Percentiles rank a stretch among this genome's conserved stretches.
Evolutionary conservation across 2,888 invertebrate species (phyloP).

Genomic region (Drosophila gaucha): DNA sequence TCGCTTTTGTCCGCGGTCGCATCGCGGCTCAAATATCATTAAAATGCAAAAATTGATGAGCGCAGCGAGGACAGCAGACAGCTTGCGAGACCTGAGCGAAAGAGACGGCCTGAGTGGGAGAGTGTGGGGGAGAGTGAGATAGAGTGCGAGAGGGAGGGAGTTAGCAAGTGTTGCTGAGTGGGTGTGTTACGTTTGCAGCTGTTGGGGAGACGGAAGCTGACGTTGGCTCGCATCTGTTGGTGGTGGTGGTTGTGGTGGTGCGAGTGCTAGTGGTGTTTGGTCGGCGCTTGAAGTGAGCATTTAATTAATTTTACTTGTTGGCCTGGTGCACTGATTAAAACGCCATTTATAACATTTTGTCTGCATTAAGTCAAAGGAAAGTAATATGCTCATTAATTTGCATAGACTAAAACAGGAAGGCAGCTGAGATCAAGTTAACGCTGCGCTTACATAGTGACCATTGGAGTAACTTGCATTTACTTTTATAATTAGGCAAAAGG

Average conservation of each 20-base stretch:
- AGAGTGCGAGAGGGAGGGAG: not conserved
- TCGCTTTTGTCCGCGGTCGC: slow-evolving; percentile 35
- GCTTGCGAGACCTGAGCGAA: slow-evolving; percentile 18
- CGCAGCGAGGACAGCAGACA: slow-evolving; percentile 29
- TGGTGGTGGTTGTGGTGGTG: not conserved
- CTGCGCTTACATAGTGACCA: slow-evolving; percentile 4
- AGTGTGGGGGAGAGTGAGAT: not conserved
- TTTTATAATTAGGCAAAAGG: slow-evolving; percentile 23
- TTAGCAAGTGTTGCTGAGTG: not conserved
- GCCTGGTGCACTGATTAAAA: slow-evolving; percentile 65
- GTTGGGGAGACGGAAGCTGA: not conserved
- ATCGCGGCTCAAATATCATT: slow-evolving; percentile 72
- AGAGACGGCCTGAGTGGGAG: not conserved
- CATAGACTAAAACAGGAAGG: slow-evolving; percentile 22
- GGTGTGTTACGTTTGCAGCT: slow-evolving; percentile 1
- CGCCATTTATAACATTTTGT: slow-evolving; percentile 66
- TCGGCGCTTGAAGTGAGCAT: slow-evolving; percentile 56
- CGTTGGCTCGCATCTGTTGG: not conserved
- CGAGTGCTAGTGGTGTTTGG: not conserved
- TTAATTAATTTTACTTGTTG: slow-evolving; percentile 73
- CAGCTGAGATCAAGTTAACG: slow-evolving; percentile 6
- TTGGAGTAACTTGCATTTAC: slow-evolving; percentile 8
- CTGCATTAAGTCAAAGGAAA: slow-evolving; percentile 49
- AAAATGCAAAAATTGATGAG: slow-evolving; percentile 77
- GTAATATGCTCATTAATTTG: slow-evolving; percentile 65